phyloP scores from a whole-genome alignment of 2,113 vertebrate genomes.

The Microcebus tavaratra region DNA sequence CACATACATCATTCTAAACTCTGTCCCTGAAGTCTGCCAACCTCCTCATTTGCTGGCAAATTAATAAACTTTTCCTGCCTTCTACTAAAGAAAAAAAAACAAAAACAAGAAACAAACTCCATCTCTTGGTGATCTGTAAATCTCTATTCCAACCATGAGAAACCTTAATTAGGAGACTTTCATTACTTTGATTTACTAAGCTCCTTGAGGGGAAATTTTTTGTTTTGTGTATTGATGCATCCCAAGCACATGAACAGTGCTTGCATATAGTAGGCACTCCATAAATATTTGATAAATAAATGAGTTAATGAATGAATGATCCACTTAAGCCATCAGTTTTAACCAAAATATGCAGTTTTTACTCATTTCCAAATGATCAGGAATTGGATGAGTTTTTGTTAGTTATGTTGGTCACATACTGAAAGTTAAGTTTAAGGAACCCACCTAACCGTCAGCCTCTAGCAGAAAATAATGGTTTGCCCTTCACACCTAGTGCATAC shows the following conservation, averaged over 20 bases:
- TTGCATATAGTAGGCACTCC: neutral
- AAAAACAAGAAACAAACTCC: too few relatives aligned
- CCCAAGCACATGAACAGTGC: neutral
- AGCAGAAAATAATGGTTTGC: neutral
- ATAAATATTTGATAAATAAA: neutral
- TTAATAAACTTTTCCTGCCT: too few relatives aligned
- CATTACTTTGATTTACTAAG: neutral
- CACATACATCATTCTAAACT: neutral
- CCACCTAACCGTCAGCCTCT: neutral
- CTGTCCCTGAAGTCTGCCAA: too few relatives aligned
- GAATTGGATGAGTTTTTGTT: neutral
- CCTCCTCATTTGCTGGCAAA: too few relatives aligned
- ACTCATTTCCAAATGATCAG: neutral
- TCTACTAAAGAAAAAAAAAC: too few relatives aligned
- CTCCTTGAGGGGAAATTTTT: neutral
- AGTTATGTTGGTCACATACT: neutral
- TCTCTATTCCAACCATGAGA: neutral
- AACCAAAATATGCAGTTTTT: neutral
- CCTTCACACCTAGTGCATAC: neutral
- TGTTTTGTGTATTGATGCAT: neutral
- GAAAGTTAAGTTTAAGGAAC: neutral
- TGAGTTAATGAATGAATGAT: neutral
- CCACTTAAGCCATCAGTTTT: neutral
- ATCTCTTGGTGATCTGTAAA: neutral
- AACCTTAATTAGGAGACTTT: neutral